phyloP scores from a whole-genome alignment of 2,888 invertebrate species.

The Creontiades dilutus region DNA sequence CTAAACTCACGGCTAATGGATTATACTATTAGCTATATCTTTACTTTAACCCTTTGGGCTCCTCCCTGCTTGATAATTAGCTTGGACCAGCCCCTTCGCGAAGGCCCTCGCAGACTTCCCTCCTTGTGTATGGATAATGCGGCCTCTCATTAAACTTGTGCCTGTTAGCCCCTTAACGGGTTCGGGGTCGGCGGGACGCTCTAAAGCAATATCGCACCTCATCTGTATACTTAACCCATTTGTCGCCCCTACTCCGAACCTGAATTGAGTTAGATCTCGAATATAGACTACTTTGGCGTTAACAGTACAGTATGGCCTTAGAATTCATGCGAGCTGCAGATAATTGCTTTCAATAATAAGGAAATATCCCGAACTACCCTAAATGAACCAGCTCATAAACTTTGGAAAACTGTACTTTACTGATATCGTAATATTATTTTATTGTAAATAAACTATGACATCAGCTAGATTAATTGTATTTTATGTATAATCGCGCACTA shows the following conservation, averaged over 20 bases:
- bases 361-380: no score
- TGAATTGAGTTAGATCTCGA: not conserved
- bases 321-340: no score
- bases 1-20: constrained; percentile 67
- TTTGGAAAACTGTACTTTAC: no score
- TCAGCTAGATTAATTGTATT: no score
- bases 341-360: no score
- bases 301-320: no score
- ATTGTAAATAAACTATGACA: no score
- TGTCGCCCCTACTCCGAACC: constrained; percentile 4
- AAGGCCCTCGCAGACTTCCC: constrained; percentile 9
- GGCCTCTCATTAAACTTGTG: constrained; percentile 52
- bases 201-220: constrained; percentile 55
- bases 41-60: constrained; percentile 40
- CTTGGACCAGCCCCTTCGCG: constrained; percentile 37
- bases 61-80: constrained; percentile 58
- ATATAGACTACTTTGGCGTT: no score
- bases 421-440: no score
- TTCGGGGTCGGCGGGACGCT: constrained; percentile 3
- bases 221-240: constrained; percentile 44
- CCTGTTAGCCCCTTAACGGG: constrained; percentile 13
- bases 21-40: constrained; percentile 72
- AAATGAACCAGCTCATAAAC: no score
- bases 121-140: constrained; percentile 48
- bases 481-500: no score